These are phyloP conservation scores for Zaprionus ghesquierei DNA, from an alignment of 1,140 invertebrate genomes.

Conservation along the genomic window DNA sequence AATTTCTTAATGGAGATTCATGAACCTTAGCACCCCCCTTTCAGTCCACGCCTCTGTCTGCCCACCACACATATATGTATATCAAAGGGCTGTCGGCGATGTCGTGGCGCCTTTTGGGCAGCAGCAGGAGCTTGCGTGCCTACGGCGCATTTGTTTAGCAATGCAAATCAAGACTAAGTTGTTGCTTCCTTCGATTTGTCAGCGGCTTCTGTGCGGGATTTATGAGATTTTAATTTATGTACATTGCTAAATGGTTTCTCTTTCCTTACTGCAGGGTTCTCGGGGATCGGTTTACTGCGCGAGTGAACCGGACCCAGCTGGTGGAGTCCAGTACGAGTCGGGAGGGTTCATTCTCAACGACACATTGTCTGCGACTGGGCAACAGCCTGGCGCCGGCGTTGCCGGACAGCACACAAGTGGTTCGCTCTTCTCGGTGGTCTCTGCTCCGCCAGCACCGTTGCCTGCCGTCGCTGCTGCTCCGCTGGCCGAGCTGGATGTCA, in stretches of 20 bases:
- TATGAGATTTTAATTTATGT: slow-evolving; percentile 12
- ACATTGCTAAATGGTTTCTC: slow-evolving; percentile 18
- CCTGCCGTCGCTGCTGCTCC: slow-evolving; percentile 48
- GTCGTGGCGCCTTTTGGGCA: neutral
- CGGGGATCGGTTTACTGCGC: slow-evolving; percentile 83
- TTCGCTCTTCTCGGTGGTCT: slow-evolving; percentile 85
- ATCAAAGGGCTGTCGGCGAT: slow-evolving; percentile 14
- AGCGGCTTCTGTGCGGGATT: slow-evolving; percentile 5
- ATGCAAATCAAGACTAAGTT: slow-evolving; percentile 30
- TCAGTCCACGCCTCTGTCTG: neutral
- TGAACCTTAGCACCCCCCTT: neutral
- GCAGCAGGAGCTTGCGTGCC: slow-evolving; percentile 21
- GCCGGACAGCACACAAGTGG: slow-evolving; percentile 74
- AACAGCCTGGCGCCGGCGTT: slow-evolving; percentile 44
- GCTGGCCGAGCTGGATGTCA: slow-evolving; percentile 79
- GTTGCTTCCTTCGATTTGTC: slow-evolving; percentile 36
- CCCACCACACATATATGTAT: neutral
- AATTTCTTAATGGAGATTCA: neutral
- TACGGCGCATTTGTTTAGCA: slow-evolving; percentile 5
- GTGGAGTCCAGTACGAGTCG: slow-evolving; percentile 82
- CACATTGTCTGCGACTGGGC: slow-evolving; percentile 70
- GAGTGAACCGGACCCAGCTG: slow-evolving; percentile 83
- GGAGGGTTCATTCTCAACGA: slow-evolving; percentile 73
- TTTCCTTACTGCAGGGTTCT: slow-evolving; percentile 76
- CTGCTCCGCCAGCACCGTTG: slow-evolving; percentile 83